phyloP scores from a whole-genome alignment of 2,113 vertebrate genomes.

The Blennius ocellaris region DNA sequence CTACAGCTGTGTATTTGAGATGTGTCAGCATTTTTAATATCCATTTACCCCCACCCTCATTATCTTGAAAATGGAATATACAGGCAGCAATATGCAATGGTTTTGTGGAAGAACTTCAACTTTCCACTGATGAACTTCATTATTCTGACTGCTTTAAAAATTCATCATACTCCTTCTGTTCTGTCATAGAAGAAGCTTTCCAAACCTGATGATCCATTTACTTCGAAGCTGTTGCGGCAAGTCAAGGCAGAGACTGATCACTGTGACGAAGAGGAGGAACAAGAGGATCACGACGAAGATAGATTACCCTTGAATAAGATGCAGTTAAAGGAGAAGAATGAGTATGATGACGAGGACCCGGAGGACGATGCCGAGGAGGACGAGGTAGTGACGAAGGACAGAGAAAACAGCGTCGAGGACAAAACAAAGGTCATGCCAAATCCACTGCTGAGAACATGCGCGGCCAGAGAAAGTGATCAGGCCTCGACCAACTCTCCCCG shows the following conservation, averaged over 20 bases:
- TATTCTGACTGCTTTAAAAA: neutral
- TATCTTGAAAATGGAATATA: neutral
- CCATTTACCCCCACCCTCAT: neutral
- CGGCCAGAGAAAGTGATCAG: constrained; percentile 87
- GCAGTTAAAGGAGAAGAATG: constrained; percentile 49
- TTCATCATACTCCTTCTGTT: constrained; percentile 19
- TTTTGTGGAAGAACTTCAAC: neutral
- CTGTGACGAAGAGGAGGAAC: constrained; percentile 71
- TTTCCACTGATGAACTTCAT: neutral
- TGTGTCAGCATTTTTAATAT: neutral
- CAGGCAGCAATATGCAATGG: neutral
- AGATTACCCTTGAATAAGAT: constrained; percentile 51
- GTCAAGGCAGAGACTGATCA: constrained; percentile 92
- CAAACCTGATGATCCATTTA: constrained; percentile 85
- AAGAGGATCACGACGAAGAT: constrained; percentile 69
- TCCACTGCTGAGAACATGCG: constrained; percentile 76
- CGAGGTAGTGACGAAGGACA: constrained; percentile 38
- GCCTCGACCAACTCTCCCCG: constrained; percentile 87
- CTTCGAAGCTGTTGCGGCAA: constrained; percentile 85
- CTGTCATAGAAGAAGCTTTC: constrained; percentile 86
- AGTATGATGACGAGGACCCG: constrained; percentile 44
- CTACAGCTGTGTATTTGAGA: neutral
- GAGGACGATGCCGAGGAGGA: constrained; percentile 59
- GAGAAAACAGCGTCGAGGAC: constrained; percentile 50
- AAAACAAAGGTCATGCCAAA: constrained; percentile 57